Conservation (phyloP, 2,888 invertebrate species). For the Gibbula magus region DNA sequence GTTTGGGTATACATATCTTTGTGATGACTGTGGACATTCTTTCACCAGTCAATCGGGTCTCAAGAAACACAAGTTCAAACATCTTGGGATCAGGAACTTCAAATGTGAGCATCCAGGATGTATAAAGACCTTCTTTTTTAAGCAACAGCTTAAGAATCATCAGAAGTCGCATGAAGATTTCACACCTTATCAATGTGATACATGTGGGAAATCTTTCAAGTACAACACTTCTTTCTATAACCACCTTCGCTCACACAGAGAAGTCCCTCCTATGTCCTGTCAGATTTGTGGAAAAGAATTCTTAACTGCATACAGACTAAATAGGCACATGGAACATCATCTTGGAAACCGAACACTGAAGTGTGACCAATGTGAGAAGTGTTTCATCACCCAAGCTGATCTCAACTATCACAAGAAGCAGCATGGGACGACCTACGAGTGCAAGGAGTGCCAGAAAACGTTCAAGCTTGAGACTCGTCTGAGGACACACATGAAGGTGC, state of each 20-base stretch:
- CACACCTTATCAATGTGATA: background rate
- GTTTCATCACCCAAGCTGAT: background rate
- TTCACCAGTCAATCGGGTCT: background rate
- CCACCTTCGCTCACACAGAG: background rate
- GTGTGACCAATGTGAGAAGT: background rate
- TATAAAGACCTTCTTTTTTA: background rate
- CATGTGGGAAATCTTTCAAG: conserved; percentile 5
- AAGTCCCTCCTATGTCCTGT: background rate
- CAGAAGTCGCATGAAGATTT: background rate
- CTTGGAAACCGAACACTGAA: background rate
- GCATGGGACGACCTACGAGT: background rate
- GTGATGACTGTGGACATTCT: background rate
- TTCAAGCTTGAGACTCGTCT: background rate
- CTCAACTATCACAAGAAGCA: background rate
- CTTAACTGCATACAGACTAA: background rate
- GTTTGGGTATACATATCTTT: background rate
- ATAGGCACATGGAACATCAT: background rate
- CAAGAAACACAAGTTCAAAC: background rate
- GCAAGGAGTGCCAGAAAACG: background rate
- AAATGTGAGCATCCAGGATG: conserved; percentile 1
- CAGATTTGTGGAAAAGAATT: background rate
- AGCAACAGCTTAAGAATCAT: background rate
- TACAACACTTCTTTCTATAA: background rate
- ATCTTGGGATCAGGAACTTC: background rate
- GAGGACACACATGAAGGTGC: conserved; percentile 4